A percentile compares a stretch with the other conserved stretches of the same genome.
Conservation (phyloP, 1,140 invertebrate species). For the Caenorhabditis briggsae region DNA sequence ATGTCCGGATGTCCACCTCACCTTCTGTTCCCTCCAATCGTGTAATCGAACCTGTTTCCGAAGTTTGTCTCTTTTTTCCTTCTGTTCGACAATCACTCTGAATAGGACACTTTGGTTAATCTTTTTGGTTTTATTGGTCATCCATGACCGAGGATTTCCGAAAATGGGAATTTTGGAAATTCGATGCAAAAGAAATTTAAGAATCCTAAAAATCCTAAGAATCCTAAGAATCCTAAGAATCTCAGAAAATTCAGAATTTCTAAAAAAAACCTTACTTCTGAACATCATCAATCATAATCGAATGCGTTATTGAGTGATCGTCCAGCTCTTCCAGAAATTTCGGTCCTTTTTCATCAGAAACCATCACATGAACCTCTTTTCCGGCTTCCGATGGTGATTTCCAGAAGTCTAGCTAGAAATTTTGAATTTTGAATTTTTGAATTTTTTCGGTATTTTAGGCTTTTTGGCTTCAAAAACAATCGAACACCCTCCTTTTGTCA, state of each 20-base stretch:
- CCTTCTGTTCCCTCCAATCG: conserved; percentile 63
- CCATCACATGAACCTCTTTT: conserved; percentile 69
- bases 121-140: neutral
- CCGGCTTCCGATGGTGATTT: conserved; percentile 65
- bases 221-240: too few species aligned
- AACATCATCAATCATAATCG: conserved; percentile 77
- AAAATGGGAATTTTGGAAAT: too few species aligned
- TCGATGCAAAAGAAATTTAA: too few species aligned
- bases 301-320: conserved; percentile 66
- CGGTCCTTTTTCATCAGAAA: conserved; percentile 31
- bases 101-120: neutral
- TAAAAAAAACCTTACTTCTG: conserved; percentile 65
- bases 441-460: neutral
- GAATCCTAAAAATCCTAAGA: too few species aligned
- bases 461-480: neutral
- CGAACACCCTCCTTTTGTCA: too few species aligned
- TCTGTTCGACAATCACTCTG: conserved; percentile 63
- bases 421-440: neutral
- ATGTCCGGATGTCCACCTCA: neutral
- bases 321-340: conserved; percentile 63
- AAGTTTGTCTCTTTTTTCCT: conserved; percentile 46
- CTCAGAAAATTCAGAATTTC: too few species aligned
- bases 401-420: conserved; percentile 68
- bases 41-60: conserved; percentile 38
- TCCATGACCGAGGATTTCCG: neutral